Percentiles rank a stretch among this genome's conserved stretches.
Evolutionary conservation across 2,113 vertebrate genomes (phyloP).

Genomic region (Melanostigma gelatinosum): DNA sequence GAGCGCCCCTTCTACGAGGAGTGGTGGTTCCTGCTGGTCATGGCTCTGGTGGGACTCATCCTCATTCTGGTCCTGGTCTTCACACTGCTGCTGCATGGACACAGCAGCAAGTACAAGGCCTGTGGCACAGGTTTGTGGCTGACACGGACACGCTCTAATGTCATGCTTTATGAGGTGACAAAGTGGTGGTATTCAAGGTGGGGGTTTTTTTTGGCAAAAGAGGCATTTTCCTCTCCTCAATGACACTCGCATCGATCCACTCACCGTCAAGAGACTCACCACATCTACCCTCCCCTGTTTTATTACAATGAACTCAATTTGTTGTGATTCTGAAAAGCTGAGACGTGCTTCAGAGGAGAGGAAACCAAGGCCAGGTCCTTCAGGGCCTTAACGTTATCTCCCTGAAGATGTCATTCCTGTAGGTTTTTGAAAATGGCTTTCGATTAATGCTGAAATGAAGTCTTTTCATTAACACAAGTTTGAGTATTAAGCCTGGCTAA

Average conservation of each 20-base stretch:
- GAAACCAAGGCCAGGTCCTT: constrained; percentile 39
- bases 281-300: not conserved
- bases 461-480: not conserved
- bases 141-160: not conserved
- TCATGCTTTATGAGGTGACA: not conserved
- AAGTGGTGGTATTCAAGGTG: not conserved
- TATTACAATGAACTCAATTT: not conserved
- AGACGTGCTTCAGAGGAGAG: not conserved
- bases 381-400: not conserved
- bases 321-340: constrained; percentile 17
- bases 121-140: constrained; percentile 85
- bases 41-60: constrained; percentile 92
- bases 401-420: not conserved
- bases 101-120: constrained; percentile 90
- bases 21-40: constrained; percentile 98
- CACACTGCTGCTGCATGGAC: constrained; percentile 88
- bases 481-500: not conserved
- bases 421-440: not conserved
- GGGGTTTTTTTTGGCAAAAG: not conserved
- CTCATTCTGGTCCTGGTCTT: constrained; percentile 92
- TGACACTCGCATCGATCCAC: not conserved
- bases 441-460: not conserved
- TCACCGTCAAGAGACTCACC: not conserved
- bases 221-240: not conserved
- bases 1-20: constrained; percentile 94